These are phyloP conservation scores for Callitettix versicolor DNA, from an alignment of 1,140 invertebrate species.

Conservation along the genomic window DNA sequence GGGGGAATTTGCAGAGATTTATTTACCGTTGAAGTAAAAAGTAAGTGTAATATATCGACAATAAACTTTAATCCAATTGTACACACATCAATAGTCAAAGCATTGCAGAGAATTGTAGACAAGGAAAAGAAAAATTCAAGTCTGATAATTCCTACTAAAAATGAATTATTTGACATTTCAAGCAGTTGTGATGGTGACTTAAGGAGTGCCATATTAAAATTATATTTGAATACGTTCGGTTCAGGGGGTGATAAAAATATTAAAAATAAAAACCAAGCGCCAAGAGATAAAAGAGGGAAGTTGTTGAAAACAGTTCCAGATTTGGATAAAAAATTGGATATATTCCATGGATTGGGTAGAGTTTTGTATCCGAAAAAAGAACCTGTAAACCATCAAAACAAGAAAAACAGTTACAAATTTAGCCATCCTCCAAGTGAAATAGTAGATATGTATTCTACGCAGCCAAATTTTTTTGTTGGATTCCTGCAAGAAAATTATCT, in stretches of 20 bases:
- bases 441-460: conserved; percentile 48
- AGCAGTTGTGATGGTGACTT: conserved; percentile 4
- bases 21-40: conserved; percentile 47
- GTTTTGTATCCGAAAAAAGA: conserved; percentile 65
- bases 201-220: conserved; percentile 14
- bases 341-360: conserved; percentile 62
- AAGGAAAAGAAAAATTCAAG: conserved; percentile 2
- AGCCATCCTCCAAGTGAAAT: conserved; percentile 50
- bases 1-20: conserved; percentile 45
- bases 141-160: background rate
- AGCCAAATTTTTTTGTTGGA: conserved; percentile 47
- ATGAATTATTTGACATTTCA: conserved; percentile 8
- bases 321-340: conserved; percentile 48
- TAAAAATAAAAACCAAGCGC: conserved; percentile 10
- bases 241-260: conserved; percentile 10
- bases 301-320: background rate
- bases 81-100: conserved; percentile 48
- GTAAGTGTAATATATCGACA: conserved; percentile 46
- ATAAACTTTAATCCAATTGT: conserved; percentile 58
- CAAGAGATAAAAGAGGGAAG: background rate
- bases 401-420: conserved; percentile 34
- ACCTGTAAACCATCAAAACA: conserved; percentile 22
- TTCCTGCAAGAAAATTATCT: conserved; percentile 66
- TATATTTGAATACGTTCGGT: conserved; percentile 7
- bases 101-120: conserved; percentile 44